These are phyloP conservation scores for Brachirus orientalis DNA, from an alignment of 2,113 vertebrate species.

Conservation along the genomic window DNA sequence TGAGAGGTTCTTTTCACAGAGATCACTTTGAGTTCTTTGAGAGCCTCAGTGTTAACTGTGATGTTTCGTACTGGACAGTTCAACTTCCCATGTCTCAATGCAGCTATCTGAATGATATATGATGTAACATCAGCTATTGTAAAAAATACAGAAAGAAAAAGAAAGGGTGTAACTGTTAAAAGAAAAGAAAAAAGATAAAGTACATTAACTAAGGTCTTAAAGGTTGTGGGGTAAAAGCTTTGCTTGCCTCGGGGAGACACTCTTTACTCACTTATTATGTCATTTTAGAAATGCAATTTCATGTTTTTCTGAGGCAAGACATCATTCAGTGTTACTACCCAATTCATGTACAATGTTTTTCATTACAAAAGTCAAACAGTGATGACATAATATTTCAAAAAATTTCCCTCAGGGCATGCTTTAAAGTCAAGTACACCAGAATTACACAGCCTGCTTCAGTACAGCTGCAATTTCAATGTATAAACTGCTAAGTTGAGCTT, in stretches of 20 bases:
- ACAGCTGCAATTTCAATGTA: slow-evolving; percentile 10
- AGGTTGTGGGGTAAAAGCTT: slow-evolving; percentile 22
- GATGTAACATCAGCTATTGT: slow-evolving; percentile 27
- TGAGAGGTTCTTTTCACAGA: not conserved
- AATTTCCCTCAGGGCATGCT: not conserved
- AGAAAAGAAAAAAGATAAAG: not conserved
- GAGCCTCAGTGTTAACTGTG: too few species aligned
- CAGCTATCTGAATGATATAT: not conserved
- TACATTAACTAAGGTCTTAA: slow-evolving; percentile 28
- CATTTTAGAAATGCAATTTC: slow-evolving; percentile 41
- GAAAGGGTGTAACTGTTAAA: slow-evolving; percentile 7
- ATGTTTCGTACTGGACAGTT: not conserved
- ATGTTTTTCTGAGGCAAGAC: too few species aligned
- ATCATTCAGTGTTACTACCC: slow-evolving; percentile 1
- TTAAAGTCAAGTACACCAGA: not conserved
- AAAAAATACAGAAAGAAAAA: not conserved
- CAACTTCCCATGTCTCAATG: not conserved
- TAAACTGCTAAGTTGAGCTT: not conserved
- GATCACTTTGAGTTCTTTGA: too few species aligned
- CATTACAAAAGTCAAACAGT: slow-evolving; percentile 15
- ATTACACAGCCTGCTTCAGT: not conserved
- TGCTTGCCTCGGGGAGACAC: slow-evolving; percentile 34
- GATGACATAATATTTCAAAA: too few species aligned
- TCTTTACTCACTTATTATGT: slow-evolving; percentile 25
- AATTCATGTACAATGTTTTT: slow-evolving; percentile 25